Base-by-base conservation (phyloP, 2,113 vertebrate genomes). In the Dascyllus trimaculatus region DNA sequence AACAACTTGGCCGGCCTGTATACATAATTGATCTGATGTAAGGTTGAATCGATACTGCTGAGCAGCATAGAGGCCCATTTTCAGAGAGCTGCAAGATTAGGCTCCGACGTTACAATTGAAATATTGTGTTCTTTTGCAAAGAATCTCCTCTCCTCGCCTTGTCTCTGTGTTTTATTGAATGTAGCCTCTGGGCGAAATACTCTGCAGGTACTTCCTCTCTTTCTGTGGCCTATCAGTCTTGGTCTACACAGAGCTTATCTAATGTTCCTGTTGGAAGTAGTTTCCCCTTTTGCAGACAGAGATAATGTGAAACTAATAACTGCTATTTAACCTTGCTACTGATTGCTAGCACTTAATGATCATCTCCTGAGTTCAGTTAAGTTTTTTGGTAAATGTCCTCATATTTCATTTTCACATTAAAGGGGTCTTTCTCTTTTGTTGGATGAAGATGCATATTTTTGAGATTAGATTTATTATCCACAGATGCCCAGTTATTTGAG, bases 21-120 rank as follows among this genome's bases (percentile, higher is more conserved):
- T 80, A 43, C 71, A 78, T 78, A 61, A 84, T 81, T 83, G 52
- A 89, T 80, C 13, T 45, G 52, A 24, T 61, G 56, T 61, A 17
- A 49, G 19, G 56, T 24, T 5, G 43, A 26, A 45, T 52, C 4
- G 29, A 29, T 73, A 32, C 3, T 15, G 0, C 65, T 26, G 38
- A 59, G 70, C 26, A 58, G 19, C 14, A 49, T 11, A 11, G 15
- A 17, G 14, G 18, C n/a, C 19, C 4, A 2, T 64, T 63, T 63
- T 45, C 38, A 83, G 18, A 18, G 24, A 52, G 29, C 60, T 43
- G 40, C 19, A 52, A 51, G 7, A 59, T 29, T 18, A 48, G n/a
- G 40, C n/a, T 52, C 29, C 60, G 40, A 21, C 56, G 4, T 38
- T 53, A 11, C 24, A 19, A 18, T 13, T 65, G 26, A 22, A 52